Percentiles rank a stretch among this genome's conserved stretches.
phyloP scores from a whole-genome alignment of 1,140 invertebrate species.

The Diuraphis noxia region DNA sequence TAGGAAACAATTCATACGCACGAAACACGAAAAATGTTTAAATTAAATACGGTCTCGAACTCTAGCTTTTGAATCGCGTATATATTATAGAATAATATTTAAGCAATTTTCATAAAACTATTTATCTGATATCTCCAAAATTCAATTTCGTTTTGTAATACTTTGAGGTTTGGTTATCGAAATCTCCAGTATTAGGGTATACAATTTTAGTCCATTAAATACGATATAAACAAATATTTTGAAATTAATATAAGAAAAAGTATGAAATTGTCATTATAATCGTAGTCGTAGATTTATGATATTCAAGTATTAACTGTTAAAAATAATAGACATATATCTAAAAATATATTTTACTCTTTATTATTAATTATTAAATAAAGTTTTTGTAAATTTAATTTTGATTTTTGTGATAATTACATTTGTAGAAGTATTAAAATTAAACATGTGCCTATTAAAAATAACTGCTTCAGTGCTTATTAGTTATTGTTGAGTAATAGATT shows the following conservation, averaged over 20 bases:
- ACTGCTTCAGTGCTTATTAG: not conserved
- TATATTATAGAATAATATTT: not conserved
- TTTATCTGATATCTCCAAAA: not conserved
- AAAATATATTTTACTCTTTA: not conserved
- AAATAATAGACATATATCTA: not conserved
- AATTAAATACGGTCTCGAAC: not conserved
- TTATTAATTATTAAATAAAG: not conserved
- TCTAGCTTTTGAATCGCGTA: not conserved
- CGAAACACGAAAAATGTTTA: not conserved
- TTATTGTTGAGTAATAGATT: no score
- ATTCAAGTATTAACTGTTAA: not conserved
- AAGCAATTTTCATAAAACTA: not conserved
- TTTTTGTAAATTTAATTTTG: not conserved
- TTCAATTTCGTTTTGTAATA: not conserved
- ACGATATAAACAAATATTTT: not conserved
- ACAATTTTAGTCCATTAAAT: not conserved
- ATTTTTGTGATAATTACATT: not conserved
- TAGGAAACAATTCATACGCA: not conserved
- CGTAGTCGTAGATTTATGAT: not conserved
- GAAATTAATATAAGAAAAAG: not conserved
- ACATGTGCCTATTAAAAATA: not conserved
- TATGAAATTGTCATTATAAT: not conserved
- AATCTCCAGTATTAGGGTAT: no score
- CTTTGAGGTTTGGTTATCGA: not conserved
- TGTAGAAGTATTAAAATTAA: not conserved